Base-by-base conservation (phyloP, 1,140 invertebrate genomes). In the Druon quercuslanigerum region DNA sequence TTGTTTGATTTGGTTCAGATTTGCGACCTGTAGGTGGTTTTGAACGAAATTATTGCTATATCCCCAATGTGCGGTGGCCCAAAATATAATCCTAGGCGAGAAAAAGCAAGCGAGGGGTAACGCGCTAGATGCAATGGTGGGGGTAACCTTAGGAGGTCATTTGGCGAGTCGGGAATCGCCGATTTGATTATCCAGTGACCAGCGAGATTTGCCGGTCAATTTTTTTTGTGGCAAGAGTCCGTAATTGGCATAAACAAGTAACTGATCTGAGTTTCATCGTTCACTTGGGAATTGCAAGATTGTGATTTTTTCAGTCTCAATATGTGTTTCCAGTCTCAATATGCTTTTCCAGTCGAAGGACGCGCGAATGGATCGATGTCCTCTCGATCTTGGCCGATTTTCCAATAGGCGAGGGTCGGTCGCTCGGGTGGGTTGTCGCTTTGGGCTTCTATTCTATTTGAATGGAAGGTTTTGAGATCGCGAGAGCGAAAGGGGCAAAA, bases 401-500 rank as follows among this genome's bases (percentile, higher is more conserved):
- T 79, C 78, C 72, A 73, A 77, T 33, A 50, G 50, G 74, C 40
- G 77, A 70, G 19, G 50, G 16, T 19, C 20, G 46, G 25, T 54
- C 17, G 51, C n/a, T n/a, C n/a, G n/a, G 54, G 50, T 20, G 25
- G 17, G 40, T 5, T 13, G 17, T 76, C 51, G 66, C 51, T 80
- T 40, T 17, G 5, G 66, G 16, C 46, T 50, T 25, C 17, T 8
- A 14, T 16, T 19, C 46, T 46, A 51, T 60, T 40, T 40, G 51
- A 73, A 74, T 51, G 51, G 51, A 17, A 76, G 78, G 73, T 86
- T 83, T 82, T 75, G 78, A 83, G 5, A 66, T 74, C 75, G 71
- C 80, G 77, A 78, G 77, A 84, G 71, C 79, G 83, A 86, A 50
- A 54, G 74, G 76, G 79, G 86, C 85, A 82, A 83, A 73, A 88